Evolutionary conservation across 2,888 invertebrate genomes (phyloP), one percentile per base, ranked within the genome.

Genomic region (Rhabditophanes sp.): DNA sequence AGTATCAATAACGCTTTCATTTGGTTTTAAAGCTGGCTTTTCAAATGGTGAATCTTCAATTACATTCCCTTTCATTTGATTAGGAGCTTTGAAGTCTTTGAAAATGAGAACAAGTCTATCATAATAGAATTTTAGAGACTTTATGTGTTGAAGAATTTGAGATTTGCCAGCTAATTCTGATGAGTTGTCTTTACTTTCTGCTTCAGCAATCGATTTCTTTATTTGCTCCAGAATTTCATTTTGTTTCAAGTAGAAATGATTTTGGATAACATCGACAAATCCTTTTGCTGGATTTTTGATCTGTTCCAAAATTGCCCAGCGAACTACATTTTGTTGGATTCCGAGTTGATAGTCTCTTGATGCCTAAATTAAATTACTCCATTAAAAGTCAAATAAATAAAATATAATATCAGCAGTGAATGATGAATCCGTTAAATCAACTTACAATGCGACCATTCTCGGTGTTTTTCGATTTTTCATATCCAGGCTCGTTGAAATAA

Each of bases 191-290:
- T 33, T 20, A 18, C 31, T 15, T 5, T 28, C 30, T 8, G 21
- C 9, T 11, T 37, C 35, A n/a, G 21, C 18, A 1, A 39, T 20
- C 42, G 44, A 42, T 6, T 22, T 29, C 12, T 27, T 20, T 2
- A 45, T 78, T 68, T 87, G 85, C 50, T 76, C 74, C 64, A 82
- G 75, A 49, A 88, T 80, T 70, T 87, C 85, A 59, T 81, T 77
- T 39, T 82, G 75, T 68, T 88, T 88, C 59, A 88, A 73, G 80
- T 84, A 88, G 69, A 88, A 88, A 68, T 88, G 88, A 18, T 80
- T 78, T 47, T 82, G 79, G 48, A 88, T 82, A 33, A 85, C 81
- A 71, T 84, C 80, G 68, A 79, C 29, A 22, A 41, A 41, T 15
- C 20, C 29, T 12, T 21, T 14, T 2, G 60, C 51, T 9, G 52